Evolutionary conservation across 2,113 vertebrate species (phyloP), one percentile per base, ranked within the genome.

Genomic region (Eudyptes chrysolophus): DNA sequence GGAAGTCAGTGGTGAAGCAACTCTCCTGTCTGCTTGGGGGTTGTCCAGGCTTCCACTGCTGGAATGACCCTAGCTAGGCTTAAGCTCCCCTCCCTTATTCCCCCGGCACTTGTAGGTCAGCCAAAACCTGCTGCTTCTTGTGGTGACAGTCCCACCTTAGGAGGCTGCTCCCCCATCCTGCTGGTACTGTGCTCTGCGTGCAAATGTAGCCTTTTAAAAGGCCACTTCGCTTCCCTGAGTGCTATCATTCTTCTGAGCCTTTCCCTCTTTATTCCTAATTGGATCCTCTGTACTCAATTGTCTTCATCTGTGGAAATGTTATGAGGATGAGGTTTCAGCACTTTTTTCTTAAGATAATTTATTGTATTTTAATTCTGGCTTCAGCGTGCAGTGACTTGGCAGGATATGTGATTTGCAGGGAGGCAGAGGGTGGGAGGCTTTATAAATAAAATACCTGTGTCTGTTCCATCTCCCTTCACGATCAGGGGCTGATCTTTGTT

Each of bases 131-230:
- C 16, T 8, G 38, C 27, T 77, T 32, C 30, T 48, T 0, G 0
- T 57, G 79, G 26, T 54, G 66, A 29, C 57, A 42, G 13, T 6
- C 34, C 36, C 42, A 11, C 24, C 27, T 52, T 30, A 25, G 38
- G 49, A 32, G 30, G 2, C 19, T 30, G 64, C 62, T 84, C 25
- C 61, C 10, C 27, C 0, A 1, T 51, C 42, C 54, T 90, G 34
- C 44, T 3, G 0, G 9, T 5, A 3, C 49, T 2, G 2, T 0
- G 4, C 13, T 49, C 60, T 44, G 22, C 1, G 1, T 87, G 48
- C 18, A 48, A 19, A 68, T 34, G 4, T 1, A 42, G 51, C 48
- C 77, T 55, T 79, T 81, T 14, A 10, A 55, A 71, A 61, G 32
- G 51, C 79, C 13, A 8, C 6, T 83, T 60, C 21, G 16, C 60